Evolutionary conservation across 2,888 invertebrate species (phyloP).

Genomic region (Rhodophaea formosa): DNA sequence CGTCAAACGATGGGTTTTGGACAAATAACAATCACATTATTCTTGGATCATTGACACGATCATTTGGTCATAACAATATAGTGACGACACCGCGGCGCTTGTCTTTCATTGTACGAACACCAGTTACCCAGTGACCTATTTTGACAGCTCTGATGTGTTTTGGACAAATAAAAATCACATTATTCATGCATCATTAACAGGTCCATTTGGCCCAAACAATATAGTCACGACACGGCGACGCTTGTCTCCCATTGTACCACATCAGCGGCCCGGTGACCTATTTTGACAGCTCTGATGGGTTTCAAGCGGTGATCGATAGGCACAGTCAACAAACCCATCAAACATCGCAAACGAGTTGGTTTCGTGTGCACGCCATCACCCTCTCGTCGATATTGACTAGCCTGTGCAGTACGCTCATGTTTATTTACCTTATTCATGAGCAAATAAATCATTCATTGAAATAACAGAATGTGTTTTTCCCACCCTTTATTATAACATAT

Average conservation of each 20-base stretch:
- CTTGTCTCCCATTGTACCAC: not conserved
- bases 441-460: too few species aligned
- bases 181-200: not conserved
- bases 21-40: too few species aligned
- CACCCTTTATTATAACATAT: too few species aligned
- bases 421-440: too few species aligned
- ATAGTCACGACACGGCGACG: not conserved
- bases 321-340: too few species aligned
- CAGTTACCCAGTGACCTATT: not conserved
- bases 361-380: too few species aligned
- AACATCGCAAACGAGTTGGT: too few species aligned
- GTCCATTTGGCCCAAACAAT: not conserved
- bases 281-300: not conserved
- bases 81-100: not conserved
- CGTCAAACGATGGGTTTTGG: too few species aligned
- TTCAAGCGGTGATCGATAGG: too few species aligned
- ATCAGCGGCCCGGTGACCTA: not conserved
- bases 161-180: not conserved
- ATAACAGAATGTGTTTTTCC: too few species aligned
- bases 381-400: too few species aligned
- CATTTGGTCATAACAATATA: not conserved
- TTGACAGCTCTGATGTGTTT: not conserved
- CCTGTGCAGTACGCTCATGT: too few species aligned
- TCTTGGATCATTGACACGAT: not conserved
- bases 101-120: not conserved